Evolutionary conservation across 1,140 invertebrate species (phyloP), one percentile per base, ranked within the genome.

Genomic region (Fragariocoptes setiger): DNA sequence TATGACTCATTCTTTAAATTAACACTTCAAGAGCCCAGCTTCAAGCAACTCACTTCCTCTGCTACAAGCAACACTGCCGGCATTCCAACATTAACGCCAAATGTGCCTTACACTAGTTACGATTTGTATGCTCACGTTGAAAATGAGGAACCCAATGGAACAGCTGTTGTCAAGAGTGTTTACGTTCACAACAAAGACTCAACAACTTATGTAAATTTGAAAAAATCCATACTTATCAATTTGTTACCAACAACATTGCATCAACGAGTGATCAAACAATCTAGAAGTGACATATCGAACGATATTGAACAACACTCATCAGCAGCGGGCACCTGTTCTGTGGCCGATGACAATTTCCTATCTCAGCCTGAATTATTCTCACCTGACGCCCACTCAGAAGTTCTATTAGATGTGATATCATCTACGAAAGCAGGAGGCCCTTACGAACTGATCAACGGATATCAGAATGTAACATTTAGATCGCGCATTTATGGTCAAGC

Each of bases 381-480:
- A 31, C 25, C 25, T 8, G 25, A 31, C n/a, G 8, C 25, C 25
- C 8, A 8, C n/a, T 31, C 25, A 8, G 8, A 8, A 31, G 25
- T 31, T 31, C 25, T 8, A 8, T 8, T 31, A 31, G n/a, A 8
- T 31, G 25, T n/a, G 8, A 31, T 8, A 31, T n/a, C 25, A 31
- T n/a, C n/a, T 8, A 31, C n/a, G 25, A n/a, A 31, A 31, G 25
- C 25, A 31, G n/a, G 25, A 31, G 25, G n/a, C n/a, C 25, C 8
- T 8, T 31, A 8, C 25, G n/a, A 31, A 31, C 8, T 8, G 25
- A 31, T 31, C n/a, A 40, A 16, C 3, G 46, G 46, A 5, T 47
- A 43, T 41, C 46, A 47, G 41, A 47, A 47, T 47, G 37, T 47
- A 14, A 21, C 46, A 1, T 19, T 47, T 2, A 19, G 15, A 18